Base-by-base conservation (phyloP, 2,888 invertebrate species). In the Eremobia ochroleuca region DNA sequence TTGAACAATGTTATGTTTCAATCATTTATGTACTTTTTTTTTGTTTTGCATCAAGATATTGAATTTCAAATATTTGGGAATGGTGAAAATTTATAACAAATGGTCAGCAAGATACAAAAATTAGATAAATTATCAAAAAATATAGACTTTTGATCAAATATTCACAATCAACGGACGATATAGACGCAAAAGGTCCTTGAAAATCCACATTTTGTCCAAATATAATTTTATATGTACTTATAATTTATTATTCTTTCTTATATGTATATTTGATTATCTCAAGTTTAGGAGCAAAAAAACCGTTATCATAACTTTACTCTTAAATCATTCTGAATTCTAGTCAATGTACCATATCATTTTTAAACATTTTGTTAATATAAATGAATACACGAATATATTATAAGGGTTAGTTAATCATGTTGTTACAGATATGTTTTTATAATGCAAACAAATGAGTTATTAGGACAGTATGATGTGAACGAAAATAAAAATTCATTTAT, bases 281-380 rank as follows among this genome's bases (percentile, higher is more conserved):
- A 85, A 69, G 65, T 83, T 85, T 85, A 83, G 82, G 75, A 83
- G 81, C 82, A 83, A 82, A 86, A 86, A 89, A 87, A 79, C 83
- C 77, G 77, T 86, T 85, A 88, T 85, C 71, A 73, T 79, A 85
- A 77, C 55, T 81, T 79, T 71, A 86, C 73, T 82, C 89, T 76
- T 90, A 84, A 90, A 90, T 91, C 89, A 91, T 92, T 92, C 87
- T 88, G 90, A 90, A 90, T 92, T 94, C 94, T 96, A 96, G 95
- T 96, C 94, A 94, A 95, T 94, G 94, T 95, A 96, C 95, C 96
- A 97, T 97, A 97, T 96, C 96, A 96, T 97, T 96, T 96, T 95
- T 91, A 92, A 91, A 92, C 87, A 90, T 95, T 96, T 92, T 94
- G 95, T 96, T 96, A 94, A 86, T 90, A 91, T 85, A 83, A 92